Percentiles rank a stretch among this genome's conserved stretches.
These are phyloP conservation scores for Cyphomyrus discorhynchus DNA, from an alignment of 2,113 vertebrate genomes.

Conservation along the genomic window DNA sequence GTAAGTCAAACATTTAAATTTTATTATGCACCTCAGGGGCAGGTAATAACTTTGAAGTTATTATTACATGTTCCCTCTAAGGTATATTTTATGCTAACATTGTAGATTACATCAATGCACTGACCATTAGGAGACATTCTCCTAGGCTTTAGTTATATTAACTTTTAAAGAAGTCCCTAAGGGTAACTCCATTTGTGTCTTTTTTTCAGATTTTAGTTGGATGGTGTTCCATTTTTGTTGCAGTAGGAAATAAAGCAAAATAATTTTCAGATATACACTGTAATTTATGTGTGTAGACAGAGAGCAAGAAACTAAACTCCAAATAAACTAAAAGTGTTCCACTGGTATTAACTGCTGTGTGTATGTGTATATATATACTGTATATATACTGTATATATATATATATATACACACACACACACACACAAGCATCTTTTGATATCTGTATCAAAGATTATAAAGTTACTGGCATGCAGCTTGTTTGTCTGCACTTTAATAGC, in stretches of 20 bases:
- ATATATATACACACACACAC: too few species aligned
- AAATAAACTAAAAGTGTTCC: not conserved
- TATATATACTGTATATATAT: too few species aligned
- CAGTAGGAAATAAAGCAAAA: not conserved
- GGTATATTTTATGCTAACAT: conserved; percentile 8
- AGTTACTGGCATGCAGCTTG: too few species aligned
- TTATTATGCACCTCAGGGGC: not conserved
- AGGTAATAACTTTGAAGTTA: not conserved
- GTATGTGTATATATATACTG: too few species aligned
- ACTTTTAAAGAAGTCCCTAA: not conserved
- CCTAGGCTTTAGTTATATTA: not conserved
- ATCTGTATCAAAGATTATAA: too few species aligned
- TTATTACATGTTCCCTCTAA: conserved; percentile 1
- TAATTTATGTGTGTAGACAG: not conserved
- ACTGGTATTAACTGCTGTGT: too few species aligned
- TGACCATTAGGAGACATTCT: not conserved
- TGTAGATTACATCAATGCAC: conserved; percentile 10
- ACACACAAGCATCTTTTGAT: too few species aligned
- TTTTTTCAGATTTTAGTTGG: not conserved
- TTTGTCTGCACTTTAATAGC: too few species aligned
- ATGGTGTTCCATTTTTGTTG: not conserved
- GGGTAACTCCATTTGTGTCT: not conserved
- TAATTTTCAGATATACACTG: not conserved
- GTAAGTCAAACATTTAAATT: conserved; percentile 1
- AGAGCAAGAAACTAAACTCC: not conserved